Base-by-base conservation (phyloP, 1,140 invertebrate genomes). In the Drosophila rufa region DNA sequence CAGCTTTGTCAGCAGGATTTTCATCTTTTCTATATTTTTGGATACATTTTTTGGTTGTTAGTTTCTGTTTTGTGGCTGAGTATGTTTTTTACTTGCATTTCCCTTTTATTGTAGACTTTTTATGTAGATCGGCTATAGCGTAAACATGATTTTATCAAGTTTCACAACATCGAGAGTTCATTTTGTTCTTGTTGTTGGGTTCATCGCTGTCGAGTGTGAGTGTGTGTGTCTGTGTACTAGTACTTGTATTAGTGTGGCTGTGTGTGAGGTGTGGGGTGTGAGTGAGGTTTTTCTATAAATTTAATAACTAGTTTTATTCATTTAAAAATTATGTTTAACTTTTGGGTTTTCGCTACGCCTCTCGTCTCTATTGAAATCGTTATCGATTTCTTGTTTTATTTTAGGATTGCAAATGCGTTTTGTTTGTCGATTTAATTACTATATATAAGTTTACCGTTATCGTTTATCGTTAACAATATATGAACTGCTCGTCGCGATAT, bases 91-190 rank as follows among this genome's bases (percentile, higher is more conserved):
- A 53, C 50, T 77, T 71, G 70, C 62, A 17, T 69, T 40, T 71
- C 45, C 15, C 71, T 59, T 65, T 57, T 73, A 68, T 80, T 85
- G 80, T 40, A 53, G 59, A 12, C 36, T 17, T 56, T 40, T 79
- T 68, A 79, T 89, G 62, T 76, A 80, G 64, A 77, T 78, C 65
- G 67, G 64, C 59, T 79, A 82, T 86, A 90, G 78, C 81, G 80
- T 92, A 85, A 92, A 91, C 84, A 87, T 92, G 91, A 92, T 92
- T 92, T 91, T 59, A 92, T 92, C 91, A 91, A 92, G 89, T 91
- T 87, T 92, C 91, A 92, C 91, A 92, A 92, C 91, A 92, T 92
- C 91, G 82, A 92, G 91, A 92, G 91, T 92, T 92, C 90, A 82
- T 92, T 86, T 91, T 84, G 82, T 84, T 89, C 78, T 83, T 90